Conservation (phyloP, 2,113 vertebrate species). For the Lonchura striata region DNA sequence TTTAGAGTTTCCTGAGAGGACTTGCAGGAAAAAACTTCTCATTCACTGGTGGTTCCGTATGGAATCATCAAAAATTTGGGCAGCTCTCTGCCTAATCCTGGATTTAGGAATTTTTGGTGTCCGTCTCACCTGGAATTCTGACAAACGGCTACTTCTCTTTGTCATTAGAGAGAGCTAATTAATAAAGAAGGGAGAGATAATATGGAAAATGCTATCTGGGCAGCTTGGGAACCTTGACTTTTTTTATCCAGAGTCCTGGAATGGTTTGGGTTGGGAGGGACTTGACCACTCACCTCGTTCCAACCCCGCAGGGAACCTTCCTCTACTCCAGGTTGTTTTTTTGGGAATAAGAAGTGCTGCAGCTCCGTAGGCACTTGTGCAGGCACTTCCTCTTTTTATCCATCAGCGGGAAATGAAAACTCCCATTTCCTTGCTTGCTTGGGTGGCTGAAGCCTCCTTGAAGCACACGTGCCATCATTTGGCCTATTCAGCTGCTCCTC, state of each 20-base stretch:
- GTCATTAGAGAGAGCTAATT: neutral
- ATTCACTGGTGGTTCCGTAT: neutral
- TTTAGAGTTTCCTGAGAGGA: neutral
- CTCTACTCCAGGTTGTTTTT: neutral
- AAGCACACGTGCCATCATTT: slow-evolving; percentile 6
- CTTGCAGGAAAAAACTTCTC: neutral
- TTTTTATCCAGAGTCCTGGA: neutral
- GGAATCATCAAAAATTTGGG: neutral
- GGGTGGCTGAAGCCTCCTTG: slow-evolving; percentile 52
- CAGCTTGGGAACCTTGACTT: neutral
- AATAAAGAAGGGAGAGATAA: neutral
- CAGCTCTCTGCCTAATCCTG: neutral
- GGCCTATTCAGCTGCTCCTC: slow-evolving; percentile 42
- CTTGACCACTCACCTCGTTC: no score
- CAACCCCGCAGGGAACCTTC: neutral
- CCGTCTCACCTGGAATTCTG: neutral
- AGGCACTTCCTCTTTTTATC: neutral
- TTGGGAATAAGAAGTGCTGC: neutral
- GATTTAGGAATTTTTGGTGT: neutral
- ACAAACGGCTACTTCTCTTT: neutral
- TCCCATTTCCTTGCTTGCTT: slow-evolving; percentile 11
- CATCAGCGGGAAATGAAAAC: neutral
- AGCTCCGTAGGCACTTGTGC: neutral
- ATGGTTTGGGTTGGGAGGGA: no score
- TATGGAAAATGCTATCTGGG: neutral